Percentiles rank a stretch among this genome's conserved stretches.
These are phyloP conservation scores for Caerostris extrusa DNA, from an alignment of 1,140 invertebrate genomes.

Conservation along the genomic window DNA sequence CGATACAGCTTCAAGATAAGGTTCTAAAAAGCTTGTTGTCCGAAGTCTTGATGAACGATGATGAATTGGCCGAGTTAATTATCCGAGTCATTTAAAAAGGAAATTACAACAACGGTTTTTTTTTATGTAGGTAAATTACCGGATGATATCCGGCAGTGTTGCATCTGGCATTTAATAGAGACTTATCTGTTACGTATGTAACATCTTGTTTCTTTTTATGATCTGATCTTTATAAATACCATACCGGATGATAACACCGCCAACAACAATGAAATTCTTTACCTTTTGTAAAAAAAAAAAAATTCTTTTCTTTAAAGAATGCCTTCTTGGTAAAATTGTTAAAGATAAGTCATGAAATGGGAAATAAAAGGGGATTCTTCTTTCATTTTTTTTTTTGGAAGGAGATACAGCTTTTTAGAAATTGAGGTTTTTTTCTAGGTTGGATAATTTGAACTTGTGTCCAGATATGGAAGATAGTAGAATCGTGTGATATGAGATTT, in stretches of 20 bases:
- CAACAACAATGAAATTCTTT: background rate
- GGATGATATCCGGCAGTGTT: conserved; percentile 13
- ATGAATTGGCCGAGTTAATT: conserved; percentile 62
- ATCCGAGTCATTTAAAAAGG: conserved; percentile 64
- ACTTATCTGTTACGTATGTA: background rate
- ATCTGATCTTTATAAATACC: conserved; percentile 2
- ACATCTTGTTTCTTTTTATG: background rate
- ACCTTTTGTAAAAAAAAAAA: background rate
- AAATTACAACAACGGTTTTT: background rate
- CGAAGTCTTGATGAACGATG: conserved; percentile 62
- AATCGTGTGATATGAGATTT: background rate
- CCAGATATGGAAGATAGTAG: conserved; percentile 34
- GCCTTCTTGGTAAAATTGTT: background rate
- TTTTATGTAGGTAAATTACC: conserved; percentile 28
- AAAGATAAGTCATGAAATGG: conserved; percentile 45
- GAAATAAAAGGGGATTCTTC: conserved; percentile 11
- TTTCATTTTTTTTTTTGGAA: background rate
- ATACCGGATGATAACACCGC: background rate
- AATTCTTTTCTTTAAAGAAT: background rate
- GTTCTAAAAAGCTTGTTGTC: conserved; percentile 52
- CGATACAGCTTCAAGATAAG: conserved; percentile 49
- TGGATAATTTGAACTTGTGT: conserved; percentile 40
- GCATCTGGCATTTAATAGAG: conserved; percentile 46
- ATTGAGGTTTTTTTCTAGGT: background rate
- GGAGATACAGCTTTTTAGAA: background rate